phyloP scores from a whole-genome alignment of 2,888 invertebrate genomes.

The Pseudolycoriella hygida region DNA sequence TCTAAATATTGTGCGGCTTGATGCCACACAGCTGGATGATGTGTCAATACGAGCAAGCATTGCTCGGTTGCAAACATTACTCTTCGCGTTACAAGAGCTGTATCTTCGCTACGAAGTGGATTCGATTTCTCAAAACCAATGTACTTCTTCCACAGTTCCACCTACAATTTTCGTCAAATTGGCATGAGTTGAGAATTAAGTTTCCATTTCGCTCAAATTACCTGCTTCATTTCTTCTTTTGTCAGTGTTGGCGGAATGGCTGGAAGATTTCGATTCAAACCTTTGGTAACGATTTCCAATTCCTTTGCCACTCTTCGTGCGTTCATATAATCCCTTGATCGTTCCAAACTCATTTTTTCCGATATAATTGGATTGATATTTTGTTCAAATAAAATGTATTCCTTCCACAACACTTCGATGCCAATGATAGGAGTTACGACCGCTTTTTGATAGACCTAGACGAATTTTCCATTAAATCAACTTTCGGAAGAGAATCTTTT shows the following conservation, averaged over 20 bases:
- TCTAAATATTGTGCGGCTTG: constrained; percentile 96
- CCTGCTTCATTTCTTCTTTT: constrained; percentile 84
- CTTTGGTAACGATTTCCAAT: constrained; percentile 84
- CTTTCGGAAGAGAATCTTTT: too few relatives aligned
- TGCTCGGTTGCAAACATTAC: constrained; percentile 99
- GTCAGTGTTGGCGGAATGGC: constrained; percentile 89
- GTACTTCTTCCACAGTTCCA: constrained; percentile 97
- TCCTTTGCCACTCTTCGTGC: constrained; percentile 91
- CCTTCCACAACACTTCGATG: constrained; percentile 93
- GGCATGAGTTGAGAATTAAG: not conserved
- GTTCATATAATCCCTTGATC: constrained; percentile 94
- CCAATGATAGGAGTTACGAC: constrained; percentile 94
- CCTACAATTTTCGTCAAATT: constrained; percentile 33
- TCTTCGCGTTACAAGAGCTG: constrained; percentile 75
- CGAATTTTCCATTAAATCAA: constrained; percentile 8
- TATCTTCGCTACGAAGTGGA: constrained; percentile 91
- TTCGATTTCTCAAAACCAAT: constrained; percentile 95
- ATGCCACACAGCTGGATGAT: constrained; percentile 98
- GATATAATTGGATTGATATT: constrained; percentile 63
- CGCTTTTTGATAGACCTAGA: constrained; percentile 80
- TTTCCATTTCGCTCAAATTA: constrained; percentile 18
- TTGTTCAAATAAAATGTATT: constrained; percentile 94
- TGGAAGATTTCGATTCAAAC: constrained; percentile 86
- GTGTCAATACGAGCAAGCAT: constrained; percentile 85
- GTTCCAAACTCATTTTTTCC: constrained; percentile 94